Percentiles rank a stretch among this genome's conserved stretches.
Conservation (phyloP, 2,113 vertebrate species). For the Poicephalus meyeri region DNA sequence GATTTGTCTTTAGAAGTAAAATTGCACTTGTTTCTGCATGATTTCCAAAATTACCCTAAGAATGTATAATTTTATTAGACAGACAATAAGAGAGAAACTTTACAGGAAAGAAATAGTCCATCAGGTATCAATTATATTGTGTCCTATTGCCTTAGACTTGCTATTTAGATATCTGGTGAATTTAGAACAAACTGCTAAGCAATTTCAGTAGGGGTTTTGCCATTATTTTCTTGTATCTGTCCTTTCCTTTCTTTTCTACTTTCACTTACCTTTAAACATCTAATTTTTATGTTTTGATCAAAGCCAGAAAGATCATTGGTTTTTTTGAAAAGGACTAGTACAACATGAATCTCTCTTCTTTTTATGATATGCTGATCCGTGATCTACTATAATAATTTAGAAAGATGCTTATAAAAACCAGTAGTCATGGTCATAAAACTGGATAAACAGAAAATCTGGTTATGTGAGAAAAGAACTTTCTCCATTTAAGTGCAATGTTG, state of each 20-base stretch:
- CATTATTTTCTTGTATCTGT: neutral
- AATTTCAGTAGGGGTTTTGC: neutral
- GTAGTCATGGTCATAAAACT: neutral
- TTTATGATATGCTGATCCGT: neutral
- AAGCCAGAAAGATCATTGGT: neutral
- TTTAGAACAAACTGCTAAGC: neutral
- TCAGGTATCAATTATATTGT: neutral
- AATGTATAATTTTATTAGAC: neutral
- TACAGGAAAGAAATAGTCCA: neutral
- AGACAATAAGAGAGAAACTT: neutral
- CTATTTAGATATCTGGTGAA: neutral
- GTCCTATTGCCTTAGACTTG: neutral
- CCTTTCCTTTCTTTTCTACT: neutral
- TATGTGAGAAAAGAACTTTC: neutral
- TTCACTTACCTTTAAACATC: neutral
- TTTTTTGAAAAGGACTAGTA: neutral
- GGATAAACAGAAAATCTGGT: neutral
- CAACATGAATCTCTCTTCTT: neutral
- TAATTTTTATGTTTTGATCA: neutral
- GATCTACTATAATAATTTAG: neutral
- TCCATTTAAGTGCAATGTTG: neutral
- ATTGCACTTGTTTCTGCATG: slow-evolving; percentile 28
- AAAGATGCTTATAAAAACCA: neutral
- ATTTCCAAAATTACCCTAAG: neutral
- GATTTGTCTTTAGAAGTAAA: slow-evolving; percentile 9